Conservation (phyloP, 2,113 vertebrate genomes). For the Fulmarus glacialis region DNA sequence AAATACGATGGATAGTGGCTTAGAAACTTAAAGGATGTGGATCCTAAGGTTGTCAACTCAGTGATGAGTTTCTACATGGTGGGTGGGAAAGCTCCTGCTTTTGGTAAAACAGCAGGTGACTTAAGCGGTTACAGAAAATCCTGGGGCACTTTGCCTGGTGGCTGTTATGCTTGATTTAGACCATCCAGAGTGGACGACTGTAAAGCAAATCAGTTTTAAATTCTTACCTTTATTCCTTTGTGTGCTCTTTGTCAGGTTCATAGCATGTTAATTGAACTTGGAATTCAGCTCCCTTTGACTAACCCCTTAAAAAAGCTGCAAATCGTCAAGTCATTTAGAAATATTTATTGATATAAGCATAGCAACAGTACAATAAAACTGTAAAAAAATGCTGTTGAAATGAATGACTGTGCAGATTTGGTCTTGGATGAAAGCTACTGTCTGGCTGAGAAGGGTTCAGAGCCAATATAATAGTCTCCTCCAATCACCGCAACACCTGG, state of each 20-base stretch:
- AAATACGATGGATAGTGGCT: no score
- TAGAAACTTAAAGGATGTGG: constrained; percentile 16
- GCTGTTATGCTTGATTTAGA: constrained; percentile 75
- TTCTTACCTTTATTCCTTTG: constrained; percentile 30
- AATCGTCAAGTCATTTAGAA: constrained; percentile 10
- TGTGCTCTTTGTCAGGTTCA: constrained; percentile 29
- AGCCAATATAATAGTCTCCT: neutral
- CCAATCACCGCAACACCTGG: neutral
- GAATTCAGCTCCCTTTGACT: constrained; percentile 26
- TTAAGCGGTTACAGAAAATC: constrained; percentile 65
- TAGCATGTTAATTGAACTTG: constrained; percentile 26
- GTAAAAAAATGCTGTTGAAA: neutral
- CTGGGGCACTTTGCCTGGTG: constrained; percentile 67
- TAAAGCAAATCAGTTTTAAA: constrained; percentile 61
- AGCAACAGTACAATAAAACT: constrained; percentile 15
- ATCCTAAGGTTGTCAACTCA: constrained; percentile 78
- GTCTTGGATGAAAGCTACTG: neutral
- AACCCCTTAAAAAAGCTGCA: neutral
- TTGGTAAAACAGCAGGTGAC: constrained; percentile 83
- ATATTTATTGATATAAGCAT: constrained; percentile 41
- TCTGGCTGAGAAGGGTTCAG: neutral
- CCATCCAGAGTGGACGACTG: constrained; percentile 59
- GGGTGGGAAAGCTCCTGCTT: constrained; percentile 76
- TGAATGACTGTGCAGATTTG: constrained; percentile 8
- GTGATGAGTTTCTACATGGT: constrained; percentile 81